These are phyloP conservation scores for Protomyctophum bolini DNA, from an alignment of 2,113 vertebrate species.

Conservation along the genomic window DNA sequence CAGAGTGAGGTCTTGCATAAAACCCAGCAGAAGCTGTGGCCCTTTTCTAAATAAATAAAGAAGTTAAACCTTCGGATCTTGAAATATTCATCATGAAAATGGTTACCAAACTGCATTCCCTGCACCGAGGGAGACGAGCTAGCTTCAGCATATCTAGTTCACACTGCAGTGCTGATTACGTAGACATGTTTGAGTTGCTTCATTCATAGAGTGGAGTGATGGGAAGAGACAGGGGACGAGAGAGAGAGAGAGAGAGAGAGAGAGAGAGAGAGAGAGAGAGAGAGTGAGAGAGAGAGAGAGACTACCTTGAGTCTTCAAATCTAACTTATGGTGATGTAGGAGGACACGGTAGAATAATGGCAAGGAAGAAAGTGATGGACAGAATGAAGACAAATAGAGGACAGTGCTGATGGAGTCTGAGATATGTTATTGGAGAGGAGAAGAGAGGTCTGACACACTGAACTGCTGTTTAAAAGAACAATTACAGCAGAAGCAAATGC, in stretches of 20 bases:
- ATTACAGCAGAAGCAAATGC: background rate
- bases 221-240: background rate
- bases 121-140: constrained; percentile 29
- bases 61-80: constrained; percentile 53
- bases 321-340: background rate
- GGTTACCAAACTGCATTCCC: constrained; percentile 49
- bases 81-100: constrained; percentile 74
- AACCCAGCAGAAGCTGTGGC: constrained; percentile 46
- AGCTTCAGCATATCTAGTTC: constrained; percentile 29
- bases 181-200: constrained; percentile 12
- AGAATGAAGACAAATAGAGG: constrained; percentile 3
- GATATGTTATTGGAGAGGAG: background rate
- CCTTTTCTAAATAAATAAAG: constrained; percentile 74
- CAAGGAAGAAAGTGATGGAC: background rate
- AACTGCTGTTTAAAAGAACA: constrained; percentile 3
- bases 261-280: background rate
- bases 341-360: constrained; percentile 6
- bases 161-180: constrained; percentile 13
- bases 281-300: background rate
- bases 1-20: constrained; percentile 63
- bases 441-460: background rate
- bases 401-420: background rate
- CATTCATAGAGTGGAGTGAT: constrained; percentile 8
- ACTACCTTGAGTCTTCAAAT: too few species aligned
- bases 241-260: background rate